phyloP scores from a whole-genome alignment of 2,113 vertebrate genomes.

The Sinocyclocheilus rhinocerous region DNA sequence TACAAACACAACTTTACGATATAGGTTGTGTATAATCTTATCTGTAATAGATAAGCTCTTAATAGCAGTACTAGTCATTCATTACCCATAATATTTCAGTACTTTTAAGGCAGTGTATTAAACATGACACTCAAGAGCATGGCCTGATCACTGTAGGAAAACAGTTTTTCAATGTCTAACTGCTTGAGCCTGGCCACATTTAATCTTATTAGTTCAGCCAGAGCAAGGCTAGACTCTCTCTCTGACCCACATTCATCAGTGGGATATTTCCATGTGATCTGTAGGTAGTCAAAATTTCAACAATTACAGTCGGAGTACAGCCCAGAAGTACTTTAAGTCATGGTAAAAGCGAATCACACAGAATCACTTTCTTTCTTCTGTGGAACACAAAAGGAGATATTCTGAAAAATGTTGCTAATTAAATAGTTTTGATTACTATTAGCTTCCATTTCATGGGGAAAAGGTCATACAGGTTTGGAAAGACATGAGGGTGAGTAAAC shows the following conservation, averaged over 20 bases:
- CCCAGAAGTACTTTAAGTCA: not conserved
- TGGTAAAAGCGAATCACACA: not conserved
- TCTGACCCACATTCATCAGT: conserved; percentile 61
- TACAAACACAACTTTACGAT: not conserved
- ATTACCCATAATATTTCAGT: not conserved
- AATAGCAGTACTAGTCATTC: not conserved
- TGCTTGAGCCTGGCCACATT: conserved; percentile 25
- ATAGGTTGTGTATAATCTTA: not conserved
- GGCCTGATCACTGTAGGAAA: conserved; percentile 43
- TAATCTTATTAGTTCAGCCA: conserved; percentile 62
- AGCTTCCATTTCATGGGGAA: too few species aligned
- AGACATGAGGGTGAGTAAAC: not conserved
- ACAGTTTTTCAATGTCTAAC: conserved; percentile 39
- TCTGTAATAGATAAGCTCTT: not conserved
- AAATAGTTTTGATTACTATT: too few species aligned
- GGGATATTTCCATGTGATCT: not conserved
- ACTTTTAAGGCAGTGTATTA: not conserved
- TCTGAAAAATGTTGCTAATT: not conserved
- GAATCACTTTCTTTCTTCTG: not conserved
- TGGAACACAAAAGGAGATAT: not conserved
- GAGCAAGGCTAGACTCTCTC: conserved; percentile 56
- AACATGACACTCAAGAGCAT: conserved; percentile 51
- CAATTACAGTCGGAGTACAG: not conserved
- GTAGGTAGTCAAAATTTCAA: not conserved
- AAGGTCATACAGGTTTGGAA: not conserved